Base-by-base conservation (phyloP, 2,113 vertebrate species). In the Sphaerodactylus townsendi region DNA sequence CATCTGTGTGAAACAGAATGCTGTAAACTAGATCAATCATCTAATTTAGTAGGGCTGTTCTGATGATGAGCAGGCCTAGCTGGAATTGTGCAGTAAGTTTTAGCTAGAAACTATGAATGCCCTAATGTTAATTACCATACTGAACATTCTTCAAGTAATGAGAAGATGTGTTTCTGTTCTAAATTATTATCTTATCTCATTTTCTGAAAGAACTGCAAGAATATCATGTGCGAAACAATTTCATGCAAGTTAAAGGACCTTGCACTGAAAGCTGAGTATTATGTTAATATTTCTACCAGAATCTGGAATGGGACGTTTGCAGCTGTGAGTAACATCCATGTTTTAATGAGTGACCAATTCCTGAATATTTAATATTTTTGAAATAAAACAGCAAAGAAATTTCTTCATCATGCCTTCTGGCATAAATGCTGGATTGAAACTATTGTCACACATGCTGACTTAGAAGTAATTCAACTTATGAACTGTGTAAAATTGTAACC, bases 251-350 rank as follows among this genome's bases (percentile, higher is more conserved):
- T 98, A 44, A 97, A 97, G 92, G 96, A 98, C 33, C 81, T 96
- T 1, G 78, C 87, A 3, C 33, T 93, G 72, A 97, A 95, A 86
- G 94, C 85, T 23, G 95, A 97, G 72, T 98, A 98, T 90, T 95
- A 94, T 70, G 93, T 99, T 35, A 97, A 97, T 0, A 92, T 99
- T 70, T 97, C 97, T n/a, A 97, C 97, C 7, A 96, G 96, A 87
- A 97, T 99, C 88, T 99, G 98, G 98, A 98, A 96, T 0, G 94
- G 97, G 64, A 98, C 98, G 0, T 98, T 99, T 84, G 94, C 95
- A 70, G 88, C 94, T 59, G 98, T 99, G 93, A 97, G 96, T 96
- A 91, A 84, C 25, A 35, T 15, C 25, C 76, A 25, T 5, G 2
- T 59, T 73, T 84, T 85, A 39, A 14, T 33, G 10, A 68, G 1